Evolutionary conservation across 1,140 invertebrate genomes (phyloP), one percentile per base, ranked within the genome.

Genomic region (Pseudomyrmex cubaensis): DNA sequence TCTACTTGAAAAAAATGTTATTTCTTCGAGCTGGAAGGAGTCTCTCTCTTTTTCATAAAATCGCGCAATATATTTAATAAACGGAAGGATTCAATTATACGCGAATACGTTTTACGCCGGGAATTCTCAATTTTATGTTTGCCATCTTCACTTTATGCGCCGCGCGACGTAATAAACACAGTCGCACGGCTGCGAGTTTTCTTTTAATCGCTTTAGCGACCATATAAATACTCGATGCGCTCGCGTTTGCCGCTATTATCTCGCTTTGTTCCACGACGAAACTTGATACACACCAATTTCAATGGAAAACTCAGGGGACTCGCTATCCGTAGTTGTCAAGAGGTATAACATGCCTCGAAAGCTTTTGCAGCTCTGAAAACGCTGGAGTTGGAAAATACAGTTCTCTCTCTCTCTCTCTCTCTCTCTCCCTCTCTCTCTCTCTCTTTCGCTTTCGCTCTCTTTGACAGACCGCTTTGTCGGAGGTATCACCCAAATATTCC

Each of bases 401-500:
- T 8, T 4, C 5, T 35, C 35, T 35, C 35, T 35, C 35, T 35
- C 35, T 35, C 35, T 35, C 20, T 22, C 20, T 22, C 20, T 22
- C 20, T 22, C 25, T 25, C 25, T 25, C 35, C 7, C 35, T n/a
- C n/a, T n/a, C n/a, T n/a, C n/a, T n/a, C n/a, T n/a, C n/a, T n/a
- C n/a, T n/a, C n/a, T 35, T 0, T 35, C 5, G 35, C 35, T 35
- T 35, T 35, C 5, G 9, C 44, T 61, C 35, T 74, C 44, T 48
- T 59, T 15, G 54, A 13, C 15, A 35, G 59, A 57, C 10, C 48
- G 12, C 3, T 48, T 20, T 44, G 22, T 22, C 35, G 17, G 48
- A n/a, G 73, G 54, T 46, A 74, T 63, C 57, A 10, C 85, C 61
- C 52, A 75, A 85, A 85, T 35, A 35, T 87, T 85, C 63, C 70